Evolutionary conservation across 2,888 invertebrate genomes (phyloP).

Genomic region (Ctenicera cuprea): DNA sequence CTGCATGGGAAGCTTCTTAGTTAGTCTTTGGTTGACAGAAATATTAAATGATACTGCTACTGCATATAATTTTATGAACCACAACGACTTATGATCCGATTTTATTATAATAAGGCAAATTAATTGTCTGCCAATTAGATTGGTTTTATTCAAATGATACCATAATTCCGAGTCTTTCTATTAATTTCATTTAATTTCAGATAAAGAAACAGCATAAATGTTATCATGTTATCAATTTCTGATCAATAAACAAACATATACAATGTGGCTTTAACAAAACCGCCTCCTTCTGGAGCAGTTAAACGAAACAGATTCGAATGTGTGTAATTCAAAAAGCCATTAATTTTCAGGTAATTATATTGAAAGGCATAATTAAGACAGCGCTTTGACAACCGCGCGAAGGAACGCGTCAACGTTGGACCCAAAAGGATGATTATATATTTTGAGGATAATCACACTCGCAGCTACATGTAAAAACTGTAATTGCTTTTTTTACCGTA

Average conservation of each 20-base stretch:
- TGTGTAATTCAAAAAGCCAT: constrained; percentile 43
- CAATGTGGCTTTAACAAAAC: neutral
- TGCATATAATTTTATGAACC: constrained; percentile 51
- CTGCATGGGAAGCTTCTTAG: constrained; percentile 57
- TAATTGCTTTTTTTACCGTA: constrained; percentile 19
- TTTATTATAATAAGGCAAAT: constrained; percentile 49
- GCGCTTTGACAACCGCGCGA: constrained; percentile 25
- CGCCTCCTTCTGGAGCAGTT: neutral
- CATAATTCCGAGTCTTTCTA: constrained; percentile 13
- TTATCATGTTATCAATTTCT: neutral
- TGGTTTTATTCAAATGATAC: constrained; percentile 40
- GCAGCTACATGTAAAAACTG: neutral
- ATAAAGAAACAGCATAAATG: neutral
- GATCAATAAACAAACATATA: neutral
- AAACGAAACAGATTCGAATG: constrained; percentile 16
- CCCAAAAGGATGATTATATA: constrained; percentile 7
- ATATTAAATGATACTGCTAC: constrained; percentile 57
- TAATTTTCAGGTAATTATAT: constrained; percentile 46
- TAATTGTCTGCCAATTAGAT: constrained; percentile 55
- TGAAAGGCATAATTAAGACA: constrained; percentile 48
- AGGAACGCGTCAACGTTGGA: constrained; percentile 3
- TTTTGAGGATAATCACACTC: constrained; percentile 20
- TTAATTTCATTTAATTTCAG: constrained; percentile 7
- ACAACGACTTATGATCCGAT: constrained; percentile 44
- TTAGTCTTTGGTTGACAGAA: constrained; percentile 53